Percentiles rank a stretch among this genome's conserved stretches.
These are phyloP conservation scores for Calosoma granatense DNA, from an alignment of 1,140 invertebrate genomes.

Conservation along the genomic window DNA sequence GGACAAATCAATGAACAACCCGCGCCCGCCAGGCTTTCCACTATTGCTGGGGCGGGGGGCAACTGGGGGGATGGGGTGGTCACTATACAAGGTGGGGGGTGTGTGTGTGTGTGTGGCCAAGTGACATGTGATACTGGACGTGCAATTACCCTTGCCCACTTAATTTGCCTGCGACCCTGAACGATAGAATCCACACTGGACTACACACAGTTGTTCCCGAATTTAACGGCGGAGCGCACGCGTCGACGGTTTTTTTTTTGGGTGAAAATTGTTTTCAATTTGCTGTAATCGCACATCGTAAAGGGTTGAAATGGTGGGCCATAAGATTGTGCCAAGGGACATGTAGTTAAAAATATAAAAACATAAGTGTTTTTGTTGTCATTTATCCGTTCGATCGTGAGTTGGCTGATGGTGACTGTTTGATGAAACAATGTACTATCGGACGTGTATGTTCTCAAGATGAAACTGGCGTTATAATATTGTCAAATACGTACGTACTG, in stretches of 20 bases:
- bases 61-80: neutral
- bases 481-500: no score
- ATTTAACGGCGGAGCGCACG: neutral
- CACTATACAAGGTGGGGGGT: no score
- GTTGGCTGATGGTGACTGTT: no score
- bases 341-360: no score
- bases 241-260: neutral
- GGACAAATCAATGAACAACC: neutral
- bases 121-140: neutral
- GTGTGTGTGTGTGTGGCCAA: neutral
- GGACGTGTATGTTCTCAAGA: no score
- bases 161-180: neutral
- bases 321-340: no score
- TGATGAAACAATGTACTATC: no score
- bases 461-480: no score
- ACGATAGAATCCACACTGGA: neutral
- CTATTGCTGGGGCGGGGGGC: neutral
- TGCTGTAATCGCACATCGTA: neutral
- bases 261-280: neutral
- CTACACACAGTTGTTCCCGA: neutral
- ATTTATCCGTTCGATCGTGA: no score
- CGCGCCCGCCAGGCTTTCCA: no score
- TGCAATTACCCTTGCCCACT: neutral
- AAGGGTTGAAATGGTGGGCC: no score
- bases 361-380: no score